Evolutionary conservation across 2,797 vertebrate species (phyloP).

Genomic region (Champsocephalus esox): DNA sequence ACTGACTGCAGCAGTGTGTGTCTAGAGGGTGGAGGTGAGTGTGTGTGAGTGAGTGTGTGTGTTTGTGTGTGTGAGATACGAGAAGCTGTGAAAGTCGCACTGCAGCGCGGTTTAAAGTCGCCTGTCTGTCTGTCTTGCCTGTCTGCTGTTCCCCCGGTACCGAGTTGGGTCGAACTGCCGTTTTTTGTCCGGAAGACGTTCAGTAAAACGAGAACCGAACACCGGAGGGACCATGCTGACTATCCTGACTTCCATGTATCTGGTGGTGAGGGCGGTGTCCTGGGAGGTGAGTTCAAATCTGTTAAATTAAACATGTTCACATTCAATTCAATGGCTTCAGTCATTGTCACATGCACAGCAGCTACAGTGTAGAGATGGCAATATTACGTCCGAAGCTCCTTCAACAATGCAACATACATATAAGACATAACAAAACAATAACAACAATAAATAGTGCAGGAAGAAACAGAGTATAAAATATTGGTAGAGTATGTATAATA

Average conservation of each 20-base stretch:
- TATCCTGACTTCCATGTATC: conserved; percentile 84
- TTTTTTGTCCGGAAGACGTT: conserved; percentile 9
- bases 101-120: conserved; percentile 17
- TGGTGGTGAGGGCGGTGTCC: conserved; percentile 81
- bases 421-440: too few relatives aligned
- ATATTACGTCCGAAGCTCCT: too few relatives aligned
- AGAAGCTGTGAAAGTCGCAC: conserved; percentile 29
- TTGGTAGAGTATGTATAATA: too few relatives aligned
- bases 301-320: too few relatives aligned
- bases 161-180: too few relatives aligned
- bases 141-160: neutral
- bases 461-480: too few relatives aligned
- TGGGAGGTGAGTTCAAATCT: conserved; percentile 78
- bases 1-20: conserved; percentile 39
- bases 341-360: too few relatives aligned
- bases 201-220: conserved; percentile 2
- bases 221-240: conserved; percentile 78
- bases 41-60: conserved; percentile 11
- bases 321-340: too few relatives aligned
- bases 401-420: too few relatives aligned
- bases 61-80: conserved; percentile 19
- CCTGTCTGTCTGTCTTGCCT: conserved; percentile 11
- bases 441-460: too few relatives aligned
- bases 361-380: too few relatives aligned
- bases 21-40: conserved; percentile 17